Evolutionary conservation across 2,888 invertebrate species (phyloP), one percentile per base, ranked within the genome.

Genomic region (Bellardia bayeri): DNA sequence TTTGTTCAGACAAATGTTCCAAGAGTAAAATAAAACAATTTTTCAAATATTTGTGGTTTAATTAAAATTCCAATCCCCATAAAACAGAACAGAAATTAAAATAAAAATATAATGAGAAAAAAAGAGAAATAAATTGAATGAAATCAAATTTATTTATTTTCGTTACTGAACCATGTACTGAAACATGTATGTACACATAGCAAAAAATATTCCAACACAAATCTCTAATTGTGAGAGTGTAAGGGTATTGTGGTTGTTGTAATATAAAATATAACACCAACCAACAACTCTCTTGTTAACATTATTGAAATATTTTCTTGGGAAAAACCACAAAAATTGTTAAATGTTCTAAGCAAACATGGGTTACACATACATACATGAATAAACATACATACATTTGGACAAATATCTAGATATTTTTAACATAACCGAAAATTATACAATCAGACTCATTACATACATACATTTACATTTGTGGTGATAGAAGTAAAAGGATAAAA

Each of bases 1-100:
- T 66, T 23, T 30, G 63, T 71, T 11, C 45, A 61, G 49, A 49
- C 49, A 61, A 30, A 58, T 49, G 14, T 51, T 76, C 54, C 6
- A 37, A 37, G 14, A 69, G 61, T 61, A 23, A 23, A 68, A 33
- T 42, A 42, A 72, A 64, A 42, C 2, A 64, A 69, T 66, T 66
- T 16, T 51, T 7, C 56, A 85, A 71, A 76, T 82, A 76, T 76
- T 81, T 82, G 75, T 30, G 76, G 64, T 85, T 85, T 82, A 81
- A 85, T 76, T 85, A 85, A 85, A 81, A 76, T 81, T 63, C 54
- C 85, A 80, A 45, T 14, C 13, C 13, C 14, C 40, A 40, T 54
- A 83, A 49, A 49, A 40, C 63, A 83, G 40, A 49, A 3, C 1
- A 30, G 45, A 42, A 2, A 23, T 23, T 23, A 23, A 74, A 74